A percentile compares a stretch with the other conserved stretches of the same genome.
Evolutionary conservation across 2,113 vertebrate species (phyloP).

Genomic region (Pedetes capensis): DNA sequence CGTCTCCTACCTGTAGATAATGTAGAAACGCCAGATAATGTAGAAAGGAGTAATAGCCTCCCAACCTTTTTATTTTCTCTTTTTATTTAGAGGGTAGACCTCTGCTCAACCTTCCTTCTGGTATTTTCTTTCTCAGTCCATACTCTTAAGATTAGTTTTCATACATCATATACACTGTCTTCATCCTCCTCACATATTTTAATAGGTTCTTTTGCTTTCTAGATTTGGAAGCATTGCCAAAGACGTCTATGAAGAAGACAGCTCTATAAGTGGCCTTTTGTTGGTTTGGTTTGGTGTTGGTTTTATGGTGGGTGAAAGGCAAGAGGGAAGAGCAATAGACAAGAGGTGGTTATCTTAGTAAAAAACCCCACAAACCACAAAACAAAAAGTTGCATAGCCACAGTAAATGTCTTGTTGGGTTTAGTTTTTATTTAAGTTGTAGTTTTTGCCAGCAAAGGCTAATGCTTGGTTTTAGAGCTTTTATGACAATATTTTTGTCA

Average conservation of each 20-base stretch:
- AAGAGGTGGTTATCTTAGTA: conserved; percentile 40
- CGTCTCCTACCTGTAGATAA: conserved; percentile 66
- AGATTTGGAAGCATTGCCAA: conserved; percentile 64
- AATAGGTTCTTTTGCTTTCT: conserved; percentile 54
- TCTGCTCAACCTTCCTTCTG: background rate
- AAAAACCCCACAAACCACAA: conserved; percentile 15
- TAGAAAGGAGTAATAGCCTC: conserved; percentile 65
- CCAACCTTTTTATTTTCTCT: conserved; percentile 40
- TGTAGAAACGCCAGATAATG: conserved; percentile 49
- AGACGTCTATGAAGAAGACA: conserved; percentile 41
- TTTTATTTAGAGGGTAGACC: conserved; percentile 54
- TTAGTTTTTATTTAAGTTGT: conserved; percentile 53
- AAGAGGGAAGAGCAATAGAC: background rate
- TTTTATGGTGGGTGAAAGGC: background rate
- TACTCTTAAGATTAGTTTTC: background rate
- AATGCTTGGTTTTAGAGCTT: conserved; percentile 41
- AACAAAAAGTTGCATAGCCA: background rate
- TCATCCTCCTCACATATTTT: background rate
- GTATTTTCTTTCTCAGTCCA: background rate
- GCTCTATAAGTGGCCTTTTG: background rate
- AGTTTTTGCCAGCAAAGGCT: background rate
- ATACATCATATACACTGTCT: background rate
- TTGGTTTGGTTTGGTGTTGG: background rate
- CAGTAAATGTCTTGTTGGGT: conserved; percentile 9
- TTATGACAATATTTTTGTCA: conserved; percentile 53